Percentiles rank a stretch among this genome's conserved stretches.
Evolutionary conservation across 2,113 vertebrate genomes (phyloP).

Genomic region (Phycodurus eques): DNA sequence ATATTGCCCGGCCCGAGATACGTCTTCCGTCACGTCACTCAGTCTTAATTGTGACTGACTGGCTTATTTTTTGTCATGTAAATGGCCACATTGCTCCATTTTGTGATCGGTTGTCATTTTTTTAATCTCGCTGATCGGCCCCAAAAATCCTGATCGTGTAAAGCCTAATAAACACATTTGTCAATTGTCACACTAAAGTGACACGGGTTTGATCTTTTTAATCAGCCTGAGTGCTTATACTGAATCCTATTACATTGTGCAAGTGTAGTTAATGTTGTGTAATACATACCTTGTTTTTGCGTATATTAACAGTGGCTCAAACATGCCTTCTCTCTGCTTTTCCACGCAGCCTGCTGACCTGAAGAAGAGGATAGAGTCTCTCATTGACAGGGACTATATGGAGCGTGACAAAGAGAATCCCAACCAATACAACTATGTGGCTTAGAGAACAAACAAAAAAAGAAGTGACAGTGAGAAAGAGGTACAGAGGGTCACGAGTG

Average conservation of each 20-base stretch:
- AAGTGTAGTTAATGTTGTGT: background rate
- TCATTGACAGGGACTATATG: slow-evolving; percentile 99
- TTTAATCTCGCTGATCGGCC: too few relatives aligned
- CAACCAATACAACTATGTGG: slow-evolving; percentile 99
- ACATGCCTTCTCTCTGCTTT: slow-evolving; percentile 21
- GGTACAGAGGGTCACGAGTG: slow-evolving; percentile 66
- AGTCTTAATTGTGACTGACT: background rate
- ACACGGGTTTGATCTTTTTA: too few relatives aligned
- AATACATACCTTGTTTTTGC: background rate
- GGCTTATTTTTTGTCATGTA: slow-evolving; percentile 12
- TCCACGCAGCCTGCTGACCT: slow-evolving; percentile 92
- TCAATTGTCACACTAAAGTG: too few relatives aligned
- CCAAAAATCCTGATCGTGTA: too few relatives aligned
- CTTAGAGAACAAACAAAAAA: slow-evolving; percentile 74
- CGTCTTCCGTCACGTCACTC: background rate
- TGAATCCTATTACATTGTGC: too few relatives aligned
- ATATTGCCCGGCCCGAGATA: background rate
- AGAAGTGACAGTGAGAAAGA: slow-evolving; percentile 64
- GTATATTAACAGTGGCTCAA: background rate
- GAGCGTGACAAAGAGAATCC: slow-evolving; percentile 99
- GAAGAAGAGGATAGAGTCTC: slow-evolving; percentile 99
- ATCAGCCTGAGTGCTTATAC: too few relatives aligned
- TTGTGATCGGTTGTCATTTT: too few relatives aligned
- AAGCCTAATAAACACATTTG: too few relatives aligned
- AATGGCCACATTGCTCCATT: too few relatives aligned